Base-by-base conservation (phyloP, 2,797 vertebrate species). In the Trachurus trachurus region DNA sequence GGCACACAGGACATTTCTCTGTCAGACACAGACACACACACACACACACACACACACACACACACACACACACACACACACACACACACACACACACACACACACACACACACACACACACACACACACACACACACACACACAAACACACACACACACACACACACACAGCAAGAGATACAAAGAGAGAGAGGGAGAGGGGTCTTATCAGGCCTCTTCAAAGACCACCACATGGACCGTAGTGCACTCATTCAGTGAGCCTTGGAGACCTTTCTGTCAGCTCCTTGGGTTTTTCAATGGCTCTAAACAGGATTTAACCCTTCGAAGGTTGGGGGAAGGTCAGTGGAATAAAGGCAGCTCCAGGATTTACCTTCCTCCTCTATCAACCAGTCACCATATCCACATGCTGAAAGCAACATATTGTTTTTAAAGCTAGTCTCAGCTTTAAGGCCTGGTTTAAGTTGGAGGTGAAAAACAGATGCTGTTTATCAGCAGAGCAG, bases 271-370 rank as follows among this genome's bases (percentile, higher is more conserved):
- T 47, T 62, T 73, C 71, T 63, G 75, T 82, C 64, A 39, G 63
- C 75, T 83, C 61, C 83, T 86, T 81, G 3, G 66, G 71, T 90
- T 87, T 87, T 80, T 76, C 77, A 31, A 29, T 79, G 74, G 77
- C 71, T 74, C 79, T 65, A 67, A 86, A 81, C 71, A 74, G 61
- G 83, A 78, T 85, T 89, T 84, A 88, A 86, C 71, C 72, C 67
- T 11, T 45, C 16, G 4, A 58, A 73, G 89, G 89, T 94, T 86
- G 80, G 66, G 71, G 44, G 45, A 39, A 78, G 88, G 90, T 87
- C 88, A 93, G 71, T 81, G 74, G 85, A 87, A 87, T 84, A 87
- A 91, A 89, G 84, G 83, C 85, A 75, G 69, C 69, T 37, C 59
- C 40, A 66, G 88, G 83, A 89, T 91, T 91, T 88, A 89, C 76